Percentiles rank a stretch among this genome's conserved stretches.
phyloP scores from a whole-genome alignment of 2,113 vertebrate species.

The Ophiodon elongatus region DNA sequence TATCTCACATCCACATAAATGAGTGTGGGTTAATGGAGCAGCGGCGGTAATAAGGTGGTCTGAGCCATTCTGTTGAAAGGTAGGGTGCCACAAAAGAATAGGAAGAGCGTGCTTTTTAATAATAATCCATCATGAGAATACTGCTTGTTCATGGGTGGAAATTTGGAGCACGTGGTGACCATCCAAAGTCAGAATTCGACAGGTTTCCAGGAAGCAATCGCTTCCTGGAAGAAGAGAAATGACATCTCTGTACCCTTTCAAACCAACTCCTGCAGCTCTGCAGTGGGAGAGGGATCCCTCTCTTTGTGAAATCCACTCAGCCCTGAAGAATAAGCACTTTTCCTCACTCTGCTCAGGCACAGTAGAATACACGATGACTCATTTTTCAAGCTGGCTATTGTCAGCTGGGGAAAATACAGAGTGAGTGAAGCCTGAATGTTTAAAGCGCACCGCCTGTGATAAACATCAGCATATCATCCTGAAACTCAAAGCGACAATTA shows the following conservation, averaged over 20 bases:
- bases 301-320: slow-evolving; percentile 58
- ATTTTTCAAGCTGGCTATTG: slow-evolving; percentile 35
- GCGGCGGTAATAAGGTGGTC: slow-evolving; percentile 19
- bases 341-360: slow-evolving; percentile 36
- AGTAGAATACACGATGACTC: slow-evolving; percentile 39
- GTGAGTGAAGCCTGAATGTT: slow-evolving; percentile 1
- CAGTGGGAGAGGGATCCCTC: slow-evolving; percentile 52
- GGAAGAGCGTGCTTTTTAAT: not conserved
- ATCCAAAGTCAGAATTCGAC: not conserved
- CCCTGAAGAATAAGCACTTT: slow-evolving; percentile 57
- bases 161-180: not conserved
- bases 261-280: slow-evolving; percentile 29
- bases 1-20: slow-evolving; percentile 38
- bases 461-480: not conserved
- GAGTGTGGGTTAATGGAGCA: slow-evolving; percentile 64
- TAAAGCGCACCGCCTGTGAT: not conserved
- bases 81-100: not conserved
- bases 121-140: not conserved
- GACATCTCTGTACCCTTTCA: slow-evolving; percentile 22
- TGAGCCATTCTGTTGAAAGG: slow-evolving; percentile 31
- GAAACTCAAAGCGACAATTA: not conserved
- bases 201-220: slow-evolving; percentile 17
- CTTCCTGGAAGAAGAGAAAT: slow-evolving; percentile 21
- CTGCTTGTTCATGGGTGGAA: not conserved
- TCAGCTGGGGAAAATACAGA: slow-evolving; percentile 18